Conservation (phyloP, 2,888 invertebrate species). For the Cordilura impudica region DNA sequence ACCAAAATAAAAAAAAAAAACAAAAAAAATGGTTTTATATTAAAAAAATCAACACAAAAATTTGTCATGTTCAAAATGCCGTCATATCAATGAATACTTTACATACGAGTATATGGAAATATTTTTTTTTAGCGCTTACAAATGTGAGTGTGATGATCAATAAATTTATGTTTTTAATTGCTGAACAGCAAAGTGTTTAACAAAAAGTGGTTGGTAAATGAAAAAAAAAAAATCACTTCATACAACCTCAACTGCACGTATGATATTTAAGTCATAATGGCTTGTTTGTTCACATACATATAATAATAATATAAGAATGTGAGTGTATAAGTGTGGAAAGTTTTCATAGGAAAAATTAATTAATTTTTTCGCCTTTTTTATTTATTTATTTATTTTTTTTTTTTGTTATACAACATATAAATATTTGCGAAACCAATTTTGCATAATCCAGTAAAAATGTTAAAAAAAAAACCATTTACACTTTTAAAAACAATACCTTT, state of each 20-base stretch:
- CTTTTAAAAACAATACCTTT: not conserved
- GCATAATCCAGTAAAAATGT: conserved; percentile 70
- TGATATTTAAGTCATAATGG: too few relatives aligned
- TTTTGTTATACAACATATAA: conserved; percentile 61
- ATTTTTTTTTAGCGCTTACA: not conserved
- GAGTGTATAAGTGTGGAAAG: conserved; percentile 4
- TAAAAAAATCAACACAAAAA: conserved; percentile 19
- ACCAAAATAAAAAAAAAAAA: conserved; percentile 24
- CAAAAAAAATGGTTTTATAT: conserved; percentile 9
- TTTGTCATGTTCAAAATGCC: conserved; percentile 54
- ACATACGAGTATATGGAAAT: not conserved
- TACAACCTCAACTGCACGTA: not conserved
- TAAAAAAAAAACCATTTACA: conserved; percentile 26
- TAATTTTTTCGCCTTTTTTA: conserved; percentile 46
- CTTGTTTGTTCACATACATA: not conserved
- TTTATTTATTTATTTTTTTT: conserved; percentile 30
- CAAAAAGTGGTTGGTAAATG: conserved; percentile 17
- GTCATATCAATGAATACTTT: conserved; percentile 17
- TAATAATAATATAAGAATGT: not conserved
- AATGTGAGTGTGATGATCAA: conserved; percentile 37
- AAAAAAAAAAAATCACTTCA: conserved; percentile 34
- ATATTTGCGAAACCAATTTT: conserved; percentile 75
- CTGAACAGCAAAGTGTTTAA: conserved; percentile 42
- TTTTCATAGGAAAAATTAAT: conserved; percentile 59
- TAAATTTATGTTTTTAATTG: conserved; percentile 52